A percentile compares a stretch with the other conserved stretches of the same genome.
These are phyloP conservation scores for Dione juno DNA, from an alignment of 2,888 invertebrate genomes.

Conservation along the genomic window DNA sequence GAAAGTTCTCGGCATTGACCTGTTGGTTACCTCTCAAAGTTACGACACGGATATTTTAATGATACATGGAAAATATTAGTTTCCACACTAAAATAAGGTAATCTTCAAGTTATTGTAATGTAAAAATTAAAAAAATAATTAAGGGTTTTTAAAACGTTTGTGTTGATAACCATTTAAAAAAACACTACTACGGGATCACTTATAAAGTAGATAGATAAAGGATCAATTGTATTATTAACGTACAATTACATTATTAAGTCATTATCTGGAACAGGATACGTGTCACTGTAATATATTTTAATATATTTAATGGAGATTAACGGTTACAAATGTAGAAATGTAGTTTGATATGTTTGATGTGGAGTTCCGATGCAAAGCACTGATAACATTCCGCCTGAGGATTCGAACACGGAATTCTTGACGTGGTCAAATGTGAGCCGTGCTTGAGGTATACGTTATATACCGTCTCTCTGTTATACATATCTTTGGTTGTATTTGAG, in stretches of 20 bases:
- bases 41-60: conserved; percentile 38
- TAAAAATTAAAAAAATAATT: too few species aligned
- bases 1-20: conserved; percentile 76
- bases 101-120: background rate
- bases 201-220: conserved; percentile 1
- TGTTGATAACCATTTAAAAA: background rate
- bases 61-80: conserved; percentile 31
- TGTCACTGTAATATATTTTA: conserved; percentile 41
- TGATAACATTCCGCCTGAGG: conserved; percentile 80
- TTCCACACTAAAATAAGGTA: background rate
- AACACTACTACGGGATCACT: background rate
- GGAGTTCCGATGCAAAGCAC: conserved; percentile 72
- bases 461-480: conserved; percentile 52
- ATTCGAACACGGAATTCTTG: conserved; percentile 78
- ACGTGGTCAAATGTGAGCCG: conserved; percentile 67
- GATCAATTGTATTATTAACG: conserved; percentile 63
- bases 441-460: conserved; percentile 61
- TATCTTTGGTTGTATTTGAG: conserved; percentile 69
- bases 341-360: conserved; percentile 68
- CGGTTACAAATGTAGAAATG: conserved; percentile 70
- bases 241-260: conserved; percentile 70
- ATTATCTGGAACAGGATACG: conserved; percentile 54
- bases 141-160: background rate
- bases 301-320: conserved; percentile 54
- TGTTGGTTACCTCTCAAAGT: conserved; percentile 47